Conservation (phyloP, 1,140 invertebrate genomes). For the Triops longicaudatus region DNA sequence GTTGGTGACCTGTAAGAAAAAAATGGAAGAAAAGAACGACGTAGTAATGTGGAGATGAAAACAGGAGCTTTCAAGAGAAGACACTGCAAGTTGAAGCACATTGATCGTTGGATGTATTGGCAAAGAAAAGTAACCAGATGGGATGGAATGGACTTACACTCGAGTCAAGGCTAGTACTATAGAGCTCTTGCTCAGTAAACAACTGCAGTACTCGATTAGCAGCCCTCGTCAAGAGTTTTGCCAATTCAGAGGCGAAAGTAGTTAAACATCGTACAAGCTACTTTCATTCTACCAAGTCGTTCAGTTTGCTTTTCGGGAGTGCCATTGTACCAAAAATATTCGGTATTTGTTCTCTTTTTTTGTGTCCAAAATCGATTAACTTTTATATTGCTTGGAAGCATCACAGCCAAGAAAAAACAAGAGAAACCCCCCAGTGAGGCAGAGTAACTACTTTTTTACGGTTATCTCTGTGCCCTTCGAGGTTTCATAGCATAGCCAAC, state of each 20-base stretch:
- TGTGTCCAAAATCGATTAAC: neutral
- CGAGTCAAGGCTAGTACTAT: too few relatives aligned
- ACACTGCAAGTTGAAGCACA: neutral
- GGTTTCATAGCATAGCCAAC: neutral
- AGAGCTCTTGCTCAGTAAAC: neutral
- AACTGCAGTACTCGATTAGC: neutral
- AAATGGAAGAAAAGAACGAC: neutral
- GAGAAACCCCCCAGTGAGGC: neutral
- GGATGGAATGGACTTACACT: too few relatives aligned
- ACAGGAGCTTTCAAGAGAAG: neutral
- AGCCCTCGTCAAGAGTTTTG: too few relatives aligned
- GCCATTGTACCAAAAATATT: neutral
- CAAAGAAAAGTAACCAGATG: too few relatives aligned
- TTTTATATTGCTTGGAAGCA: neutral
- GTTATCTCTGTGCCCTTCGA: neutral
- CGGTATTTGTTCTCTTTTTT: neutral
- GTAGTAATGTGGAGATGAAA: too few relatives aligned
- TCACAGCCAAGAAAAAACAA: neutral
- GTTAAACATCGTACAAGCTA: neutral
- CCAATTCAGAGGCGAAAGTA: too few relatives aligned
- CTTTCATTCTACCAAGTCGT: neutral
- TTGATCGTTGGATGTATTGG: neutral
- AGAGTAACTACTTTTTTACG: neutral
- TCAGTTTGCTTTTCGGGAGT: neutral
- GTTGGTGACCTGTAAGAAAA: constrained; percentile 18